These are phyloP conservation scores for Plagodis dolabraria DNA, from an alignment of 2,888 invertebrate species.

Conservation along the genomic window DNA sequence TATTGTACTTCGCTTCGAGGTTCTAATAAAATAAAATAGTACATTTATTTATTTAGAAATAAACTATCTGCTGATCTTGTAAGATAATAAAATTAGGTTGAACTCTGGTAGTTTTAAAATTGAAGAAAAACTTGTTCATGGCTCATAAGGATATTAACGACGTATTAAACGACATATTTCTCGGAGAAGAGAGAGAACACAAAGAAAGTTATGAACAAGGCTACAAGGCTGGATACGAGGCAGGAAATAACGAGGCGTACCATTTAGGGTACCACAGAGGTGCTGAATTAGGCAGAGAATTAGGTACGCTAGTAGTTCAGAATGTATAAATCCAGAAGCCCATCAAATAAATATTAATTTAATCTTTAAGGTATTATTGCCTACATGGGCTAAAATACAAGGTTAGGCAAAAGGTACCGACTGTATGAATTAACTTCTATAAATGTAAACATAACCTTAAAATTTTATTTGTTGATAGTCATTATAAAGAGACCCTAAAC, in stretches of 20 bases:
- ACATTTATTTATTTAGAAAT: too few relatives aligned
- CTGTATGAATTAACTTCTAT: too few relatives aligned
- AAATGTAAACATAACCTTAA: conserved; percentile 14
- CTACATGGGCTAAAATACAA: too few relatives aligned
- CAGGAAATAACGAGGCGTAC: conserved; percentile 88
- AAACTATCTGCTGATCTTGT: too few relatives aligned
- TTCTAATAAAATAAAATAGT: too few relatives aligned
- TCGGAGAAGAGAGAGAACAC: conserved; percentile 88
- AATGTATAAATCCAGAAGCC: too few relatives aligned
- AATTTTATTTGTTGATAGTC: neutral
- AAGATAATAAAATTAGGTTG: too few relatives aligned
- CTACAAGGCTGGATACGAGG: conserved; percentile 83
- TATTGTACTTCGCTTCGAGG: too few relatives aligned
- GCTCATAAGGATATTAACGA: conserved; percentile 89
- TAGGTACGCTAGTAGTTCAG: conserved; percentile 63
- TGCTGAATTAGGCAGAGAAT: conserved; percentile 89
- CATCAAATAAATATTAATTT: too few relatives aligned
- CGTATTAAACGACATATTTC: conserved; percentile 88
- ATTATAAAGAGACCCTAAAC: too few relatives aligned
- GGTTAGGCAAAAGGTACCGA: too few relatives aligned
- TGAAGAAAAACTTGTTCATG: conserved; percentile 47
- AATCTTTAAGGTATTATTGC: too few relatives aligned
- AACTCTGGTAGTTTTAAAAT: conserved; percentile 6
- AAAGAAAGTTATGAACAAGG: conserved; percentile 89
- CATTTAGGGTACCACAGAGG: conserved; percentile 92